Conservation (phyloP, 2,797 vertebrate species). For the Schizopygopsis pylzovi region DNA sequence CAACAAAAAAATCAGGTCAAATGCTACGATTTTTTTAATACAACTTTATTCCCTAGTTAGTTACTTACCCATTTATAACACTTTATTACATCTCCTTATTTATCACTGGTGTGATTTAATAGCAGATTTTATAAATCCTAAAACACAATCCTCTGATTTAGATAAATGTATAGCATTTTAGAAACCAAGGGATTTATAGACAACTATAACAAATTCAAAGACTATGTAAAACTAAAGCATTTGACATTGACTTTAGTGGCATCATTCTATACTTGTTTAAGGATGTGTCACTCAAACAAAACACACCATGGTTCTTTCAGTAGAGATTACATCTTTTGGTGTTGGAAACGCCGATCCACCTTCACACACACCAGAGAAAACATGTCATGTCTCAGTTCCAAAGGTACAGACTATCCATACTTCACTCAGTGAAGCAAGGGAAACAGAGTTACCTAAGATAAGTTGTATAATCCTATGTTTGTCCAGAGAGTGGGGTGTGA, state of each 20-base stretch:
- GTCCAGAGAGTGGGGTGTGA: conserved; percentile 49
- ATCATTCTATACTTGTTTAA: background rate
- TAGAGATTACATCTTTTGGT: background rate
- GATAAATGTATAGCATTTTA: background rate
- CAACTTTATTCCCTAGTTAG: background rate
- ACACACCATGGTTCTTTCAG: conserved; percentile 28
- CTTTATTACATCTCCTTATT: background rate
- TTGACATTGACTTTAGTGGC: background rate
- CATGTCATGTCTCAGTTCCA: conserved; percentile 14
- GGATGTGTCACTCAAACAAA: background rate
- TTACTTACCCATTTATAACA: background rate
- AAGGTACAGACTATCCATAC: conserved; percentile 31
- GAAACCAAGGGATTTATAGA: background rate
- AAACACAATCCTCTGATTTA: background rate
- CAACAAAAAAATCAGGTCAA: conserved; percentile 72
- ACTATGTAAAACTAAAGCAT: background rate
- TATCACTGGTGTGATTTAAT: background rate
- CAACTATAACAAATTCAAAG: background rate
- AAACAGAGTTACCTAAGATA: conserved; percentile 9
- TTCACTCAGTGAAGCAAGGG: background rate
- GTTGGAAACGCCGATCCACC: conserved; percentile 38
- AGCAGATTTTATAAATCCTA: background rate
- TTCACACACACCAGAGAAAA: conserved; percentile 41
- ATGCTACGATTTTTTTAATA: conserved; percentile 42
- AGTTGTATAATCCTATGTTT: conserved; percentile 45